Evolutionary conservation across 23 tunicate species (phyloP), one percentile per base, ranked within the genome.

Genomic region (Trididemnum miniatum): DNA sequence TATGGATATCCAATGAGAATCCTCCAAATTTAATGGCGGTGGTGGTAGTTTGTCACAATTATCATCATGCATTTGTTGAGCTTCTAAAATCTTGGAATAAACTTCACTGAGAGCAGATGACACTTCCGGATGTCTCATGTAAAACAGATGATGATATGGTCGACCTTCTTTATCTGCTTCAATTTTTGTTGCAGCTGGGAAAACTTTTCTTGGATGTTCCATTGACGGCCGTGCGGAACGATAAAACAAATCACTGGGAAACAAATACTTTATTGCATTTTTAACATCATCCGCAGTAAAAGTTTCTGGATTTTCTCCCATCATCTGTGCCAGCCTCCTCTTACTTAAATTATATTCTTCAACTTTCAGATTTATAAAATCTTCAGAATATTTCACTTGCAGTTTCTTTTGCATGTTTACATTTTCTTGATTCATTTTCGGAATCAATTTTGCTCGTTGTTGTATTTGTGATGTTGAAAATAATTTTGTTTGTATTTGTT

Each of bases 261-360:
- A 85, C 36, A 91, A 72, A 34, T 91, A 91, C 23, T 65, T 35
- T 0, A 91, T 91, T 2, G 91, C 78, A 29, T 50, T 92, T 80
- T 92, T 80, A 40, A 92, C 89, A 66, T 92, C 97, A 29, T 83
- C 82, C 3, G 65, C 74, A 33, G 76, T 63, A 64, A 78, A 92
- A 24, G 83, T 71, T 7, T 83, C 88, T 0, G 97, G 97, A 34
- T 87, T 89, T 76, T 88, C 77, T 12, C 98, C 98, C 98, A 93
- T 93, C 89, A 93, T 93, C 28, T n/a, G 35, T 12, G 98, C 98
- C 51, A 93, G 65, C 37, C 98, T 52, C 31, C 93, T 38, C 22
- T 38, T 74, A 0, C 89, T 83, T 82, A 93, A 65, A 12, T 88
- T 62, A 62, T 83, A 84, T 65, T 84, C 87, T 49, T 69, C 87